Percentiles rank a stretch among this genome's conserved stretches.
Conservation (phyloP, 2,888 invertebrate species). For the Odontomyia ornata region DNA sequence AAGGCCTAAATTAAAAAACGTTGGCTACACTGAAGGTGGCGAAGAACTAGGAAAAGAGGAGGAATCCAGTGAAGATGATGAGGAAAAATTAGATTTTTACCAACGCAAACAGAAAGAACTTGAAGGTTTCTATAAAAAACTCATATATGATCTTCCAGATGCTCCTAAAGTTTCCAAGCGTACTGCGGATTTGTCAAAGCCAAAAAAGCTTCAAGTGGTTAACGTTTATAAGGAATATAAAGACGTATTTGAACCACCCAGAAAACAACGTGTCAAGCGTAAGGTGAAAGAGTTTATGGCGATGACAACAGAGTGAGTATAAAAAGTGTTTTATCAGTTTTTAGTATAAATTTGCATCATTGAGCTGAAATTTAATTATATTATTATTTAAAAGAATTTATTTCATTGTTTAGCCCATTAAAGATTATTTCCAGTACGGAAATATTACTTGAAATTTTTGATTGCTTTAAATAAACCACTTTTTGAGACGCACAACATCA, state of each 20-base stretch:
- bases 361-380: too few species aligned
- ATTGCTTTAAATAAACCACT: too few species aligned
- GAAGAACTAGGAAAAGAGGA: conserved; percentile 2
- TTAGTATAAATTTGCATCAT: too few species aligned
- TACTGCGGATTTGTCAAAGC: conserved; percentile 1
- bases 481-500: too few species aligned
- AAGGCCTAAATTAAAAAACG: background rate
- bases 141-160: conserved; percentile 12
- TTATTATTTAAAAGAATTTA: too few species aligned
- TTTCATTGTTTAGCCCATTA: too few species aligned
- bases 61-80: background rate
- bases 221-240: background rate
- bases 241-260: background rate
- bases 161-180: conserved; percentile 11
- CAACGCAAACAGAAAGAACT: background rate
- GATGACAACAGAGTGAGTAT: conserved; percentile 33
- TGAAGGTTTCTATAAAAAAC: conserved; percentile 1
- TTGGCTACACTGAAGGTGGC: background rate
- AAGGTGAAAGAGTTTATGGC: background rate
- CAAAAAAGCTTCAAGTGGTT: background rate
- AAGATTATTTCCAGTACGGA: too few species aligned
- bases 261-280: conserved; percentile 10
- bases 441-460: too few species aligned
- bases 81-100: background rate
- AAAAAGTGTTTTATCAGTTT: background rate